A percentile compares a stretch with the other conserved stretches of the same genome.
phyloP scores from a whole-genome alignment of 2,113 vertebrate genomes.

The Galbula dea region DNA sequence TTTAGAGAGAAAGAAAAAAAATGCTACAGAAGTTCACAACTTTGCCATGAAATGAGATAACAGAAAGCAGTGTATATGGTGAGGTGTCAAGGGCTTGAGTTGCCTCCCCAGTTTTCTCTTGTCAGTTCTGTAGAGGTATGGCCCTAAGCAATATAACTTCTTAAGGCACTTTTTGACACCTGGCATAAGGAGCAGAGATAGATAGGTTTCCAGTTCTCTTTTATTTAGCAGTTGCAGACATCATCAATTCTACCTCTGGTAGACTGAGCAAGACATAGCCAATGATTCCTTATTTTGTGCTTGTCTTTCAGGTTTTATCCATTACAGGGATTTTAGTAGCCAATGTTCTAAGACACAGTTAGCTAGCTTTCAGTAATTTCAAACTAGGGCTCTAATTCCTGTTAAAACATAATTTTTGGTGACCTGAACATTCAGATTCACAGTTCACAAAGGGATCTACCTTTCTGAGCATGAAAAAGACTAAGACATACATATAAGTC shows the following conservation, averaged over 20 bases:
- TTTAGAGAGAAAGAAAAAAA: not conserved
- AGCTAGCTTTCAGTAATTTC: not conserved
- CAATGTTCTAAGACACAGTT: not conserved
- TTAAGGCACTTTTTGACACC: not conserved
- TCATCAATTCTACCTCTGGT: not conserved
- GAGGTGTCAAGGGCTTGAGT: not conserved
- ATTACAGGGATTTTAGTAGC: not conserved
- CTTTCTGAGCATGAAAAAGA: not conserved
- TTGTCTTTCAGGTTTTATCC: not conserved
- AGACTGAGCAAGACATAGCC: not conserved
- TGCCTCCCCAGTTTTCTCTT: not conserved
- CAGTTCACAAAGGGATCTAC: not conserved
- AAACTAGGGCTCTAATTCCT: not conserved
- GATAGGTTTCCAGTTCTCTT: not conserved
- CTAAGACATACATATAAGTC: not conserved
- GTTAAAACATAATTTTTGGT: not conserved
- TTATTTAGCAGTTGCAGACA: constrained; percentile 10
- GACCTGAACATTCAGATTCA: not conserved
- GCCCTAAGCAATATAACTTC: not conserved
- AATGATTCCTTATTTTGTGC: not conserved
- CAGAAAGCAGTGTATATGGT: not conserved
- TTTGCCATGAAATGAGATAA: not conserved
- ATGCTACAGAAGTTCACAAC: not conserved
- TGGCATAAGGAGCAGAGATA: not conserved
- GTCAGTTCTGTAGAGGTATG: not conserved